Evolutionary conservation across 1,140 invertebrate species (phyloP), one percentile per base, ranked within the genome.

Genomic region (Cecropterus lyciades): DNA sequence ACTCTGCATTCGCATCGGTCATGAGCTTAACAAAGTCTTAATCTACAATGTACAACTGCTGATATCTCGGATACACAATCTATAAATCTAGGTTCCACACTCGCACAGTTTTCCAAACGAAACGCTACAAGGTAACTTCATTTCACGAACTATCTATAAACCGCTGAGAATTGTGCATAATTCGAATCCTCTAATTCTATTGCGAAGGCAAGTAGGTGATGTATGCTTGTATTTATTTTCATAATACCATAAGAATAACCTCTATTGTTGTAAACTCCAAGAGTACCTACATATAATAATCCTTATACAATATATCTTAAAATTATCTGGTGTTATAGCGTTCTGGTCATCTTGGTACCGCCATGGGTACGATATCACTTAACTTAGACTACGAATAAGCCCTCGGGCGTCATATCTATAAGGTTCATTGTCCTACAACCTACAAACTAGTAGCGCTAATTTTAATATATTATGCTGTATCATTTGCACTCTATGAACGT

Each of bases 181-280:
- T 76, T 84, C 74, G 62, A 82, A 83, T 75, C 66, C 67, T 72
- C 84, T 80, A 80, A 74, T 66, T 75, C 72, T 79, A 81, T 80
- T 75, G 82, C 75, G 70, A 85, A 87, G 86, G 84, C 86, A 85
- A 87, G 79, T 81, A 81, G 81, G 84, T 87, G 83, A 83, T 83
- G 83, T 81, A 82, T 76, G 77, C 77, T 70, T 80, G 51, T 63
- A 42, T 51, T 57, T 64, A 67, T 67, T 69, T 75, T 72, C 60
- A 75, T 65, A 77, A 74, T 72, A 72, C 70, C 60, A 68, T 79
- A 65, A 72, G 45, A 68, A 75, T 74, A 73, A 73, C 64, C 53
- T 65, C 56, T 77, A 79, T 69, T 51, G 72, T 67, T 57, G 68
- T 75, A 77, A 30, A 77, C 67, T 79, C 69, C 69, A 78, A 46